Base-by-base conservation (phyloP, 2,888 invertebrate genomes). In the Sthenelais limicola region DNA sequence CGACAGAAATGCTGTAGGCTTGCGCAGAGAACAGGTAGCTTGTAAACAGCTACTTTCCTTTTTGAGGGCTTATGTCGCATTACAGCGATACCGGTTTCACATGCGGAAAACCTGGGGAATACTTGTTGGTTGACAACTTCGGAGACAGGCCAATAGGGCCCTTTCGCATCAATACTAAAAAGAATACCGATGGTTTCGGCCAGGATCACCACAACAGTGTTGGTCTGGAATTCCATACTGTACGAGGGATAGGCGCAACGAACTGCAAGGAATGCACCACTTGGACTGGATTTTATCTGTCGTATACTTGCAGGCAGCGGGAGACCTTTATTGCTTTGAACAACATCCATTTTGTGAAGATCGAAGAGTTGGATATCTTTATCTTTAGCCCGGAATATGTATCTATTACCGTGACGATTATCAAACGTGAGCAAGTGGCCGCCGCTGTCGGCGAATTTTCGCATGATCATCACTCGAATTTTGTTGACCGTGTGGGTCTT, bases 91-190 rank as follows among this genome's bases (percentile, higher is more conserved):
- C 78, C 79, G 4, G 79, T 74, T 51, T 82, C 82, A 47, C 82
- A 79, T 9, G 80, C 80, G 18, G 81, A 81, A 51, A 82, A 82
- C n/a, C 80, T 76, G 4, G 82, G 82, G 48, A 82, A 82, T 24
- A 82, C 82, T 68, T 82, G 80, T 33, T 81, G 76, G 67, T 82
- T 82, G 68, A 81, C 77, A n/a, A 81, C 78, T 58, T 82, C 82
- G 3, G 82, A 81, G 24, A 82, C 78, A 1, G 82, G 82, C 82
- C 82, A 82, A 68, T 82, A 82, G 26, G 81, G 80, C 15, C 82
- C 82, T 21, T 77, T 71, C 9, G 78, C 81, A 71, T 82, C 81
- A 33, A 75, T 71, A 43, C 75, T 77, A 73, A 80, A 73, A 21
- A 80, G 70, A 30, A 80, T 67, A 18, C 77, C 74, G 26, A 82